These are phyloP conservation scores for Coregonus suidteri DNA, from an alignment of 2,797 vertebrate genomes.

Conservation along the genomic window DNA sequence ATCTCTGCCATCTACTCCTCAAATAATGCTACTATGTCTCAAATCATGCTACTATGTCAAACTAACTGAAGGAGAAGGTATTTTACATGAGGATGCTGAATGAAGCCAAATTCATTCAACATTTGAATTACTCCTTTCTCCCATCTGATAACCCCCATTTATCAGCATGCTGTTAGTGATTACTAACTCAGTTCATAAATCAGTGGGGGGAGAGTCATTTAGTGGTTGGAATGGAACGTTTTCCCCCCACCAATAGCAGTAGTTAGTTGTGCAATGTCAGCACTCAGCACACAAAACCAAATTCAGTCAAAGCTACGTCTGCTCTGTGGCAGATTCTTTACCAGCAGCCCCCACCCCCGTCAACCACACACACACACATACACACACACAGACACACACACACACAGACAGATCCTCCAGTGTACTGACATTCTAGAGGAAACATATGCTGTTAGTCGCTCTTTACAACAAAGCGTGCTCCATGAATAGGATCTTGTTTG, in stretches of 20 bases:
- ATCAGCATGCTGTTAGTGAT: slow-evolving; percentile 57
- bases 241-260: slow-evolving; percentile 4
- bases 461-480: slow-evolving; percentile 41
- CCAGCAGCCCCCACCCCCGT: slow-evolving; percentile 6
- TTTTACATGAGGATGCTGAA: neutral
- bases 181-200: slow-evolving; percentile 64
- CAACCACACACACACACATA: neutral
- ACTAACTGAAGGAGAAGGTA: neutral
- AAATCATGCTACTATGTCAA: too few relatives aligned
- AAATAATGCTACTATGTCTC: too few relatives aligned
- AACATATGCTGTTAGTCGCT: slow-evolving; percentile 48
- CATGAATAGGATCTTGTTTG: slow-evolving; percentile 61
- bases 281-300: slow-evolving; percentile 35
- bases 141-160: neutral
- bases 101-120: neutral
- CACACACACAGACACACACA: slow-evolving; percentile 9
- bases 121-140: neutral
- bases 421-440: slow-evolving; percentile 55
- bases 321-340: slow-evolving; percentile 25
- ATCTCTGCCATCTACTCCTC: neutral
- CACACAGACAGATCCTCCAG: slow-evolving; percentile 6
- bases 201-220: slow-evolving; percentile 49
- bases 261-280: slow-evolving; percentile 52
- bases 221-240: slow-evolving; percentile 35
- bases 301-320: slow-evolving; percentile 45